phyloP scores from a whole-genome alignment of 2,888 invertebrate genomes.

The Parthenolecanium corni region DNA sequence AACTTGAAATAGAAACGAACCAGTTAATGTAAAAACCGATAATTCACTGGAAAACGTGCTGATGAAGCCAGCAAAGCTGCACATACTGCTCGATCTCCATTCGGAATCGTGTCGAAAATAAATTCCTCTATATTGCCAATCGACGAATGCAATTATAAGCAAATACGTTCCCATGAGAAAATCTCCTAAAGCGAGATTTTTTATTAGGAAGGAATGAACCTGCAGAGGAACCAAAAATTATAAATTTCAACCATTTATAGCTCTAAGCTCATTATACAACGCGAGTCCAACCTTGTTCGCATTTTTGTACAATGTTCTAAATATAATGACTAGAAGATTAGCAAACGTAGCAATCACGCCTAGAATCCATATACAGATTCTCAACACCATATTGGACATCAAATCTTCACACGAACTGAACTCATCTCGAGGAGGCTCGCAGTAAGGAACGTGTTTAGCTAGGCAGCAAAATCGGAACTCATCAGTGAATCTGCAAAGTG shows the following conservation, averaged over 20 bases:
- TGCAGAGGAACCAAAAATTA: constrained; percentile 30
- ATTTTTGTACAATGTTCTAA: constrained; percentile 38
- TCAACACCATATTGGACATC: constrained; percentile 39
- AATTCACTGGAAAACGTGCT: constrained; percentile 39
- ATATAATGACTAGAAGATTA: constrained; percentile 39
- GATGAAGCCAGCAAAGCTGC: constrained; percentile 39
- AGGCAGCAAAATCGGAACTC: constrained; percentile 37
- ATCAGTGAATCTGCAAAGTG: constrained; percentile 34
- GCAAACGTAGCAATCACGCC: constrained; percentile 38
- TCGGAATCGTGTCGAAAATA: constrained; percentile 38
- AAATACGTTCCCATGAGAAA: constrained; percentile 40
- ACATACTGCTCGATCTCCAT: constrained; percentile 37
- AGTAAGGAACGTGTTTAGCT: constrained; percentile 36
- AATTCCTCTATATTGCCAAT: constrained; percentile 40
- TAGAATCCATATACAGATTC: constrained; percentile 39
- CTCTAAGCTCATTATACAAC: too few species aligned
- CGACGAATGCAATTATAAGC: constrained; percentile 38
- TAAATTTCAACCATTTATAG: background rate
- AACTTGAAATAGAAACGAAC: constrained; percentile 34
- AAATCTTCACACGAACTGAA: constrained; percentile 40
- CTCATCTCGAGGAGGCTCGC: constrained; percentile 38
- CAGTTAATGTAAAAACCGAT: constrained; percentile 38
- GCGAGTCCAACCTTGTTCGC: constrained; percentile 38
- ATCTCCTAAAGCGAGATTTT: constrained; percentile 39
- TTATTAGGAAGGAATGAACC: constrained; percentile 42